phyloP scores from a whole-genome alignment of 2,888 invertebrate species.

The Dynastes hyllus region DNA sequence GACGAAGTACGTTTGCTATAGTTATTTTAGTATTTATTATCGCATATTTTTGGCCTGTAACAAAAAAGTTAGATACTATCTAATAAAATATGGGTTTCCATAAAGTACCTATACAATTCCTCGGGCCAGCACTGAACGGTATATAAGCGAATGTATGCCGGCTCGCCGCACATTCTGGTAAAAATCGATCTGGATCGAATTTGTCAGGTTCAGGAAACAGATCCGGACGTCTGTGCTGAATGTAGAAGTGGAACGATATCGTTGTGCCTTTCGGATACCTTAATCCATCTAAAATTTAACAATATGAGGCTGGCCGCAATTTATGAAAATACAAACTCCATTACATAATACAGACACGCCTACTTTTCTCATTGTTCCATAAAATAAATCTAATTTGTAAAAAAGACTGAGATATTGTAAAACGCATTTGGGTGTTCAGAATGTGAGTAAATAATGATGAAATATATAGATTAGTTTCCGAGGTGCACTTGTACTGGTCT shows the following conservation, averaged over 20 bases:
- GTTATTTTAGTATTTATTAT: constrained; percentile 54
- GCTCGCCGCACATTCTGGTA: constrained; percentile 46
- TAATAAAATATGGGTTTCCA: not conserved
- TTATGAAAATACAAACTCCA: too few relatives aligned
- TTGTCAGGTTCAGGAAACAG: constrained; percentile 51
- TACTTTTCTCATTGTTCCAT: too few relatives aligned
- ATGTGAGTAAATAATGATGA: too few relatives aligned
- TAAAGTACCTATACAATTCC: constrained; percentile 51
- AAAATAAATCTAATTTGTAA: too few relatives aligned
- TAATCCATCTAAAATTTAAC: constrained; percentile 49
- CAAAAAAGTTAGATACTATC: not conserved
- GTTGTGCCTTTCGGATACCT: constrained; percentile 50
- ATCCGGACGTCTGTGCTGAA: constrained; percentile 47
- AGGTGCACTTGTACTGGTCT: not conserved
- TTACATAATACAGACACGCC: too few relatives aligned
- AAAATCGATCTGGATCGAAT: constrained; percentile 52
- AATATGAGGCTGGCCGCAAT: not conserved
- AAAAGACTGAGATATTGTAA: too few relatives aligned
- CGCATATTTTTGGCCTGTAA: constrained; percentile 57
- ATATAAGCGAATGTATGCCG: constrained; percentile 52
- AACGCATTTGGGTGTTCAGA: too few relatives aligned
- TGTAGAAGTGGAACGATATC: constrained; percentile 51
- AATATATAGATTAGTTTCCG: too few relatives aligned
- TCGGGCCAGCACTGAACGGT: constrained; percentile 52
- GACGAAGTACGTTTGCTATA: constrained; percentile 55